Percentiles rank a stretch among this genome's conserved stretches.
Evolutionary conservation across 2,888 invertebrate genomes (phyloP).

Genomic region (Hemicrepidius hirtus): DNA sequence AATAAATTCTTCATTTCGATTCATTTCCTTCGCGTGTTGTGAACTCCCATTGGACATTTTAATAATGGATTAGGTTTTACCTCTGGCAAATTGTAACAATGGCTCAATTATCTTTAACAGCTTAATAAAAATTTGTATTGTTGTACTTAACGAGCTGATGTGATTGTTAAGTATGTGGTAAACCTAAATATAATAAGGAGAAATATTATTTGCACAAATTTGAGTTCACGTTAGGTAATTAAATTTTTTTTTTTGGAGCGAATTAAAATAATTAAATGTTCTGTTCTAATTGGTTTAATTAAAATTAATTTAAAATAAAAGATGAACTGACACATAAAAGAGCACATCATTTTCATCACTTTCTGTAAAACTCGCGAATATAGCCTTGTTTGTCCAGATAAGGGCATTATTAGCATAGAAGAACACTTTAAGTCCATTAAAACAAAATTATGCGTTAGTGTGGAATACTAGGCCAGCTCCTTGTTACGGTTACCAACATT

Average conservation of each 20-base stretch:
- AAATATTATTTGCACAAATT: too few species aligned
- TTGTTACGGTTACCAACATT: conserved; percentile 39
- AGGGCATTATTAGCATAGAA: conserved; percentile 11
- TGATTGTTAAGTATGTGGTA: too few species aligned
- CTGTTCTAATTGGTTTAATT: too few species aligned
- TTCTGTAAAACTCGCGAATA: conserved; percentile 6
- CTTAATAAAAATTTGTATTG: too few species aligned
- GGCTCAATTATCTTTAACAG: too few species aligned
- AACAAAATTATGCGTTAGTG: conserved; percentile 34
- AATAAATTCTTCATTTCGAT: conserved; percentile 2
- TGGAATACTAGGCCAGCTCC: conserved; percentile 41
- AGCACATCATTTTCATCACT: conserved; percentile 13
- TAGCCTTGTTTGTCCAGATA: not conserved
- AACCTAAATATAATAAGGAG: too few species aligned
- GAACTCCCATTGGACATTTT: not conserved
- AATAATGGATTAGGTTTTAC: not conserved
- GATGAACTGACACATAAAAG: not conserved
- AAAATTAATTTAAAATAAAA: too few species aligned
- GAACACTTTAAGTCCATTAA: conserved; percentile 40
- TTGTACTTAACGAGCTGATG: too few species aligned
- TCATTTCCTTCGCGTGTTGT: not conserved
- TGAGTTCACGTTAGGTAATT: too few species aligned
- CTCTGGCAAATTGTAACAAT: too few species aligned
- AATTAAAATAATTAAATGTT: too few species aligned
- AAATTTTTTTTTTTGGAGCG: too few species aligned